Evolutionary conservation across 2,888 invertebrate species (phyloP), one percentile per base, ranked within the genome.

Genomic region (Apamea crenata): DNA sequence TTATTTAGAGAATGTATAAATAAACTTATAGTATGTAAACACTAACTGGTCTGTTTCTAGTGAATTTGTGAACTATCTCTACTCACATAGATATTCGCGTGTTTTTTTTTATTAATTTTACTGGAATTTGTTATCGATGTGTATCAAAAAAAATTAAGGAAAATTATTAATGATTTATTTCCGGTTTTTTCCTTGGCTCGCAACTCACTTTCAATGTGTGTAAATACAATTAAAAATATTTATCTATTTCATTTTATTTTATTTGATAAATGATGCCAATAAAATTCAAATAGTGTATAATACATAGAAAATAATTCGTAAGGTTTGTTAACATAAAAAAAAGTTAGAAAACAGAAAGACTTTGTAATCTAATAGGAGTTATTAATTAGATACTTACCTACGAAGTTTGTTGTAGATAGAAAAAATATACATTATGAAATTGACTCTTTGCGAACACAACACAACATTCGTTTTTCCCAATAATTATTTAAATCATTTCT

Each of bases 371-470:
- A 85, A 87, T 90, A 90, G 83, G 82, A 87, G 85, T 85, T 85
- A 89, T 78, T 78, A 75, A 79, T 86, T 85, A 84, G 85, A 85
- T 83, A 86, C 77, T 78, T 77, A 86, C 77, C 78, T 77, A 82
- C 82, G 71, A 85, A 82, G 87, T 89, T 91, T 90, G 89, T 90
- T 89, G 86, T 92, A 92, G 93, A 88, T 89, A 92, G 92, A 87
- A 84, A 78, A 89, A 88, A 88, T 84, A 90, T 88, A 87, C 77
- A 83, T 87, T 67, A 80, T 80, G 44, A 80, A 82, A 82, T 74
- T 78, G 75, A 68, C 65, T 88, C 47, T 61, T 80, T 74, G 78
- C 40, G 36, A 61, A 44, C 14, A 53, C 32, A 59, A 50, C 1
- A 70, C 74, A n/a, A 32, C 14, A 36, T 29, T 47, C 36, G 1